Conservation (phyloP, 1,140 invertebrate species). For the Caerostris darwini region DNA sequence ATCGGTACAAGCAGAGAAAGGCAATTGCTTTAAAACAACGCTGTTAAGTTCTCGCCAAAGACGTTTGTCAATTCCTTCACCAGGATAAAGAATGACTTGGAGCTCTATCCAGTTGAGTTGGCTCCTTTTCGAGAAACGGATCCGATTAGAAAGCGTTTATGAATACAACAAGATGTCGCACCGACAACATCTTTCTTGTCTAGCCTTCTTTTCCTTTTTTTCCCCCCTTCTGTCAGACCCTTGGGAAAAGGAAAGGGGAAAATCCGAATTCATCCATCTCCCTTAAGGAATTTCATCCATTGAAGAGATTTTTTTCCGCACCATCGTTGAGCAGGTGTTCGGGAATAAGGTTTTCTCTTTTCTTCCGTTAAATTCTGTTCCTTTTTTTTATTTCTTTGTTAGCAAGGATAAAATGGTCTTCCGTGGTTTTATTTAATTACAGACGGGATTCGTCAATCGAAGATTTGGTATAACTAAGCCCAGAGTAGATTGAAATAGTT, state of each 20-base stretch:
- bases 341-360: slow-evolving; percentile 53
- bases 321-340: slow-evolving; percentile 71
- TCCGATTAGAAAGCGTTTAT: slow-evolving; percentile 70
- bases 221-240: slow-evolving; percentile 33
- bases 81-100: slow-evolving; percentile 33
- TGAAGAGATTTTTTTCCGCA: slow-evolving; percentile 24
- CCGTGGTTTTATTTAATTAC: slow-evolving; percentile 68
- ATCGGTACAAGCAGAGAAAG: slow-evolving; percentile 10
- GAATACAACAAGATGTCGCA: slow-evolving; percentile 77
- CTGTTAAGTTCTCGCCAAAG: slow-evolving; percentile 41
- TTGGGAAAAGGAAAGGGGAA: slow-evolving; percentile 59
- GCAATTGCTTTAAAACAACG: slow-evolving; percentile 52
- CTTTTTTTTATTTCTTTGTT: slow-evolving; percentile 36
- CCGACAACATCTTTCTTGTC: slow-evolving; percentile 72
- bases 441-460: not conserved
- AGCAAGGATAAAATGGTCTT: slow-evolving; percentile 60
- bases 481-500: not conserved
- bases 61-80: slow-evolving; percentile 55
- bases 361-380: slow-evolving; percentile 47
- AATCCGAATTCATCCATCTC: slow-evolving; percentile 74
- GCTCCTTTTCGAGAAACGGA: slow-evolving; percentile 58
- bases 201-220: slow-evolving; percentile 29
- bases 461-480: not conserved
- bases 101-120: slow-evolving; percentile 41
- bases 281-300: slow-evolving; percentile 76